Evolutionary conservation across 2,888 invertebrate species (phyloP), one percentile per base, ranked within the genome.

Genomic region (Ctena decussata): DNA sequence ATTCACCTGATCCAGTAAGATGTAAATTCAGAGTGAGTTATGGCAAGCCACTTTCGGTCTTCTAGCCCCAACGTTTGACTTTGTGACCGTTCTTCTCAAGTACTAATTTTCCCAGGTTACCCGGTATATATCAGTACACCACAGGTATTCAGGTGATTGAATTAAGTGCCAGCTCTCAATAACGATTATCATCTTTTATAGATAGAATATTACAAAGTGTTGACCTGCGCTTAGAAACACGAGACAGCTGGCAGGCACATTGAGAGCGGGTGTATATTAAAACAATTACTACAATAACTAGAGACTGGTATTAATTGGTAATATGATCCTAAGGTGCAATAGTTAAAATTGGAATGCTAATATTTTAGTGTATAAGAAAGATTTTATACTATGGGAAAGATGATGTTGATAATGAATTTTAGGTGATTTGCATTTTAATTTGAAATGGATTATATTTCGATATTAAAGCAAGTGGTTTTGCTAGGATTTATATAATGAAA

Each of bases 151-250:
- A 35, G 57, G 6, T 57, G 18, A 35, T 11, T 65, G 65, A 65
- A 65, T 65, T 15, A n/a, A 35, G 65, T 65, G 65, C 65, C 65
- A 27, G 57, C 57, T 57, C 57, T 57, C 57, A 65, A 65, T 65
- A 65, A 65, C 35, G 65, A 65, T 65, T 65, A 35, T 30, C 65
- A 65, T 65, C 65, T 35, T 35, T 65, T 35, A 65, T 21, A 35
- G 35, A 65, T 65, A 65, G 30, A 65, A 65, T 35, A 32, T 65
- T 65, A 65, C 65, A 65, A 65, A 65, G 65, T 65, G 65, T 65
- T 65, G 65, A 65, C 65, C 65, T 30, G 65, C 35, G 30, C 65
- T 35, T 65, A 65, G 65, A 65, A 35, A 65, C 65, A 65, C 5
- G 24, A 21, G 21, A 35, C 35, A 35, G 35, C 35, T 65, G 65